Evolutionary conservation across 2,797 vertebrate species (phyloP).

Genomic region (Limosa lapponica): DNA sequence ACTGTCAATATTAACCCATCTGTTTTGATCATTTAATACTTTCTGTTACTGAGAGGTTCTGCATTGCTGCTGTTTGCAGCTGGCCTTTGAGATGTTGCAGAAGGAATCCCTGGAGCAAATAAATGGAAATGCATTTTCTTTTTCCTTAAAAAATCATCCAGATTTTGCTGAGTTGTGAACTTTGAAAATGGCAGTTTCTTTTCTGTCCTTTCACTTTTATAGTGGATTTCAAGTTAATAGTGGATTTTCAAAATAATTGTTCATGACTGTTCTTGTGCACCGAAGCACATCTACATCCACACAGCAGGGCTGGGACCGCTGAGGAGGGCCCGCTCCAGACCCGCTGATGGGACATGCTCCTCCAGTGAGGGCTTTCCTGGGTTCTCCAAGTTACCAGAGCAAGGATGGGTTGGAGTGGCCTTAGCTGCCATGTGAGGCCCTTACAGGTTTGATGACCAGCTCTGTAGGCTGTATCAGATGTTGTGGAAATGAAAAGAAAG

Average conservation of each 20-base stretch:
- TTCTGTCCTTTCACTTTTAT: background rate
- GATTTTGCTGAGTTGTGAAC: conserved; percentile 4
- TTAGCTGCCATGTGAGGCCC: background rate
- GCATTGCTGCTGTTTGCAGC: background rate
- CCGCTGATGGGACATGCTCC: rapidly evolving
- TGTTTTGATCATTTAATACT: background rate
- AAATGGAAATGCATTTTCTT: conserved; percentile 20
- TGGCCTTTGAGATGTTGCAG: background rate
- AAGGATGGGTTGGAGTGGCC: background rate
- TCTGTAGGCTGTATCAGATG: background rate
- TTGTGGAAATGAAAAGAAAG: background rate
- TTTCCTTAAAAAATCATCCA: background rate
- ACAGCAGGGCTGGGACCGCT: background rate
- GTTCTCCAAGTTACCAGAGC: background rate
- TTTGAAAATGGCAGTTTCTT: background rate
- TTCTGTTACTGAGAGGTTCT: background rate
- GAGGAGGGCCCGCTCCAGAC: background rate
- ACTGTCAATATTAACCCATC: background rate
- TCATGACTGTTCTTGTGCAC: background rate
- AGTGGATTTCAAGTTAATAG: background rate
- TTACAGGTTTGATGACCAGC: background rate
- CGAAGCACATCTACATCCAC: background rate
- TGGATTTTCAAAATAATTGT: background rate
- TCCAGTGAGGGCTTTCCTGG: rapidly evolving
- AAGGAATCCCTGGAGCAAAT: background rate